Conservation (phyloP, 35 echinoderm and acorn worm species). For the Lytechinus variegatus region DNA sequence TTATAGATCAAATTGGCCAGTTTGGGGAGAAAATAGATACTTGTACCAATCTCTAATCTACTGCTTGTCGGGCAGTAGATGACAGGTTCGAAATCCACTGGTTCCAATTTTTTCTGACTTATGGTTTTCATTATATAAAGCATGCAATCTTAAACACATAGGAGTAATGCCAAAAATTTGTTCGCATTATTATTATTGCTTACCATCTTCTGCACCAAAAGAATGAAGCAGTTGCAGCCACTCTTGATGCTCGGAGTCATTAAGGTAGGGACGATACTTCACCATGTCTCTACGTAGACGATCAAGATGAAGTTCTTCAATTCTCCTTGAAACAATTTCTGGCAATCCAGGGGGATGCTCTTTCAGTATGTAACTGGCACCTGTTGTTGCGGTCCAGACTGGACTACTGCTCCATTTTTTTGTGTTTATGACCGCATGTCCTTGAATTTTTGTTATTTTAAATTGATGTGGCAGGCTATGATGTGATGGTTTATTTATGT, state of each 20-base stretch:
- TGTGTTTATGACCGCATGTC: not conserved
- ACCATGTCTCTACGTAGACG: not conserved
- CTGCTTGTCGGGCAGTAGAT: too few relatives aligned
- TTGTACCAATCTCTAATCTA: too few relatives aligned
- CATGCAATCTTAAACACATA: too few relatives aligned
- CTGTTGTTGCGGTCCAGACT: not conserved
- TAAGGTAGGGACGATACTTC: not conserved
- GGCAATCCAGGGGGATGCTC: not conserved
- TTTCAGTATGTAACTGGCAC: not conserved
- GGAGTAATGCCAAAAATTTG: too few relatives aligned
- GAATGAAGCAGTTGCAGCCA: slow-evolving; percentile 8
- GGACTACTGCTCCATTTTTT: slow-evolving; percentile 32
- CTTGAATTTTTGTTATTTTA: slow-evolving; percentile 53
- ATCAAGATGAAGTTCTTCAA: not conserved
- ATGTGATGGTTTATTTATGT: not conserved
- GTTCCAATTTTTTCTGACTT: too few relatives aligned
- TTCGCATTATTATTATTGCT: not conserved
- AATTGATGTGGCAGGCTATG: slow-evolving; percentile 63
- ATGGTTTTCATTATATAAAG: too few relatives aligned
- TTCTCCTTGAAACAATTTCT: not conserved
- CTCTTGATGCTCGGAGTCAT: not conserved
- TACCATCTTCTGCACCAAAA: slow-evolving; percentile 28
- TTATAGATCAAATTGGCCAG: too few relatives aligned
- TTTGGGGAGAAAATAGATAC: too few relatives aligned
- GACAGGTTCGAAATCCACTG: too few relatives aligned